phyloP scores from a whole-genome alignment of 2,888 invertebrate species.

The Coelinius sp. region DNA sequence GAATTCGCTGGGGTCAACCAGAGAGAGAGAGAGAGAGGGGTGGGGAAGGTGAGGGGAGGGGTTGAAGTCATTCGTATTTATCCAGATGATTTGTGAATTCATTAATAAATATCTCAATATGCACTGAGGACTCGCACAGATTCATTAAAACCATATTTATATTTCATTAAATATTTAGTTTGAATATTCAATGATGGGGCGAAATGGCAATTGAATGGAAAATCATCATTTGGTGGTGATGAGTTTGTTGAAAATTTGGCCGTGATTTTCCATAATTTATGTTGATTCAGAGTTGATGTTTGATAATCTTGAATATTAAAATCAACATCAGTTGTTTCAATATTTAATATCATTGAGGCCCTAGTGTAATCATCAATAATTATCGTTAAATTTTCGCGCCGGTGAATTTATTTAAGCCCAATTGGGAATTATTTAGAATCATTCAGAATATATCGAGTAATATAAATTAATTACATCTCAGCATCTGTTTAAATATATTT shows the following conservation, averaged over 20 bases:
- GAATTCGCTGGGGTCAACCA: conserved; percentile 16
- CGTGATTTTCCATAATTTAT: neutral
- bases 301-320: neutral
- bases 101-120: conserved; percentile 36
- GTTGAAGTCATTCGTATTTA: conserved; percentile 24
- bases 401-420: no score
- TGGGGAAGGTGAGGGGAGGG: neutral
- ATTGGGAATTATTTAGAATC: no score
- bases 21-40: neutral
- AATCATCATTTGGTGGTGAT: neutral
- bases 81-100: conserved; percentile 27
- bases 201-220: neutral
- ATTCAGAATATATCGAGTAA: no score
- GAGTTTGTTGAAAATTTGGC: neutral
- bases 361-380: neutral
- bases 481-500: no score
- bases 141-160: conserved; percentile 17
- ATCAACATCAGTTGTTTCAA: neutral
- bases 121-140: neutral
- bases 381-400: neutral
- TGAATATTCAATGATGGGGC: neutral
- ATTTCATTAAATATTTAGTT: conserved; percentile 1
- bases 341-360: neutral
- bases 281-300: neutral
- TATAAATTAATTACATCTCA: no score